A percentile compares a stretch with the other conserved stretches of the same genome.
Conservation (phyloP, 2,113 vertebrate genomes). For the Mirounga angustirostris region DNA sequence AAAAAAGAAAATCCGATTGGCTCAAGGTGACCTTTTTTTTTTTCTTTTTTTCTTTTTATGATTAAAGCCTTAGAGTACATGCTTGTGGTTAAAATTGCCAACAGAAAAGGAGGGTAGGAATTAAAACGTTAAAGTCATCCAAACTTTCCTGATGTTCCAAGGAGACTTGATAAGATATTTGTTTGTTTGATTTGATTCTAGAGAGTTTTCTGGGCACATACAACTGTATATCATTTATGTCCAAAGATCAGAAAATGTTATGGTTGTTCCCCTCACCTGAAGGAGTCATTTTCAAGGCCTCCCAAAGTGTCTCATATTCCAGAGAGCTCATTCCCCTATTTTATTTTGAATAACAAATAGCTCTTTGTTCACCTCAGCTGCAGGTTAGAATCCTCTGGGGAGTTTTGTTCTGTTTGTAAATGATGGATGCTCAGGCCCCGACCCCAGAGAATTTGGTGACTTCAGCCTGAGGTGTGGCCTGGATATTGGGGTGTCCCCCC, state of each 20-base stretch:
- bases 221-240: not conserved
- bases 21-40: constrained; percentile 14
- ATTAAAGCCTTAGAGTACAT: not conserved
- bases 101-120: not conserved
- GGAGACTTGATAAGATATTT: not conserved
- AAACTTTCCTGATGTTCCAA: not conserved
- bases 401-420: not conserved
- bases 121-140: not conserved
- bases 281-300: not conserved
- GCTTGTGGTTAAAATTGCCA: not conserved
- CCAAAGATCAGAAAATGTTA: not conserved
- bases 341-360: not conserved
- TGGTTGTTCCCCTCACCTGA: not conserved
- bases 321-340: not conserved
- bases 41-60: not conserved
- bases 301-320: not conserved
- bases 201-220: not conserved
- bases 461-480: not conserved
- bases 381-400: not conserved
- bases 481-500: not conserved
- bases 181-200: not conserved
- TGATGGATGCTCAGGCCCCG: fast-evolving
- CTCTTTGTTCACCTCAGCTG: not conserved
- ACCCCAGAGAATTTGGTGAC: not conserved
- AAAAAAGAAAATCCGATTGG: too few species aligned